Evolutionary conservation across 2,888 invertebrate genomes (phyloP).

Genomic region (Vanessa cardui): DNA sequence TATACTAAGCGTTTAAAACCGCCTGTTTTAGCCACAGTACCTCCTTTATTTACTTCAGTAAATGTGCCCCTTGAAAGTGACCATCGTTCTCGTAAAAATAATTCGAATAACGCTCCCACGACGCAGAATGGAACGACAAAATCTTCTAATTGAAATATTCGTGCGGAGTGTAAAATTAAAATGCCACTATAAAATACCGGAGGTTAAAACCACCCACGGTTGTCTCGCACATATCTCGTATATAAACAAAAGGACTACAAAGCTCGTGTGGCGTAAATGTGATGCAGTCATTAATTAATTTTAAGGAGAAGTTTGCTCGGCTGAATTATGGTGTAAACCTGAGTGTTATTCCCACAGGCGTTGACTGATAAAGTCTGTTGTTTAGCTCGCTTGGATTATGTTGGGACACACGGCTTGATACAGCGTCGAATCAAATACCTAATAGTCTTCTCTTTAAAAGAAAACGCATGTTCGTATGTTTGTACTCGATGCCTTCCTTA

Average conservation of each 20-base stretch:
- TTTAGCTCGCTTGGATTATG: conserved; percentile 30
- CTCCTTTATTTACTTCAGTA: too few relatives aligned
- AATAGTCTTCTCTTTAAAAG: too few relatives aligned
- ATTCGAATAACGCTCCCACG: not conserved
- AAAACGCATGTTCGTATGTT: too few relatives aligned
- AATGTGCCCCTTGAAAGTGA: too few relatives aligned
- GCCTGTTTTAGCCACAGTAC: too few relatives aligned
- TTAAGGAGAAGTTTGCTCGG: conserved; percentile 51
- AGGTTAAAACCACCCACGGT: not conserved
- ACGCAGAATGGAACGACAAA: not conserved
- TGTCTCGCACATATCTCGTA: conserved; percentile 12
- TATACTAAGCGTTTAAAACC: too few relatives aligned
- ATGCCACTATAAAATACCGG: conserved; percentile 13
- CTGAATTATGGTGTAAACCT: conserved; percentile 60
- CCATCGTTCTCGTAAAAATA: too few relatives aligned
- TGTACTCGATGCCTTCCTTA: too few relatives aligned
- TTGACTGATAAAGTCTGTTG: conserved; percentile 48
- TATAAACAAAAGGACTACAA: conserved; percentile 37
- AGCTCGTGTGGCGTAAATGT: conserved; percentile 41
- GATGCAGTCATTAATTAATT: conserved; percentile 56
- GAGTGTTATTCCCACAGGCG: conserved; percentile 53
- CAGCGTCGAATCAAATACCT: too few relatives aligned
- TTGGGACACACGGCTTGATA: conserved; percentile 16
- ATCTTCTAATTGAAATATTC: not conserved
- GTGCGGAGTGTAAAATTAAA: not conserved